A percentile compares a stretch with the other conserved stretches of the same genome.
Evolutionary conservation across 2,888 invertebrate species (phyloP).

Genomic region (Tetrapedia diversipes): DNA sequence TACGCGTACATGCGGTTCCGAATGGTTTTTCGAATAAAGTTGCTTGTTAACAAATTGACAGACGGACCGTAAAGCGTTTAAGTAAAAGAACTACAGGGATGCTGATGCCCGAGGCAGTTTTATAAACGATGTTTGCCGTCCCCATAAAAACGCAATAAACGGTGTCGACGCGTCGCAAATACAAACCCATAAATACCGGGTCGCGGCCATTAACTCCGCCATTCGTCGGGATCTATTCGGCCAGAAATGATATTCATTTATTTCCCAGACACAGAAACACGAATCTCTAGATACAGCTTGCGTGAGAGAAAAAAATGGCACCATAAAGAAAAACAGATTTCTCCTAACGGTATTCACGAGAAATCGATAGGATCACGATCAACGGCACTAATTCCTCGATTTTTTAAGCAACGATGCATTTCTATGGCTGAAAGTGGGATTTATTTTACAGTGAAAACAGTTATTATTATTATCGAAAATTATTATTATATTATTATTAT

Average conservation of each 20-base stretch:
- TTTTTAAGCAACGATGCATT: no score
- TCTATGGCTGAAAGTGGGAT: no score
- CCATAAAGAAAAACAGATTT: neutral
- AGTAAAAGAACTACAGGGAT: neutral
- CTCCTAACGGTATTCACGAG: neutral
- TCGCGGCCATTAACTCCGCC: constrained; percentile 4
- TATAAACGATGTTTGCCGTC: constrained; percentile 7
- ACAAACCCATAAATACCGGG: constrained; percentile 15
- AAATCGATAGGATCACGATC: no score
- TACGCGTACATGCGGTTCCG: neutral
- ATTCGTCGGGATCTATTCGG: constrained; percentile 1
- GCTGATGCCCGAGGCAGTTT: neutral
- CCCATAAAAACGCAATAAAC: constrained; percentile 19
- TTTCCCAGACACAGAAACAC: neutral
- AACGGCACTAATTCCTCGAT: no score
- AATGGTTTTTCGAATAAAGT: neutral
- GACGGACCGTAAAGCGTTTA: neutral
- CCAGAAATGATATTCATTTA: constrained; percentile 13
- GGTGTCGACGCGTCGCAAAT: constrained; percentile 8
- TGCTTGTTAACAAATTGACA: neutral
- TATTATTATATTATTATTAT: no score
- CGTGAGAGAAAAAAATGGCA: neutral
- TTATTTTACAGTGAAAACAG: no score
- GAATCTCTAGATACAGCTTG: neutral
- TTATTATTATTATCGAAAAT: no score